Evolutionary conservation across 2,113 vertebrate genomes (phyloP), one percentile per base, ranked within the genome.

Genomic region (Callochromis pleurospilus): DNA sequence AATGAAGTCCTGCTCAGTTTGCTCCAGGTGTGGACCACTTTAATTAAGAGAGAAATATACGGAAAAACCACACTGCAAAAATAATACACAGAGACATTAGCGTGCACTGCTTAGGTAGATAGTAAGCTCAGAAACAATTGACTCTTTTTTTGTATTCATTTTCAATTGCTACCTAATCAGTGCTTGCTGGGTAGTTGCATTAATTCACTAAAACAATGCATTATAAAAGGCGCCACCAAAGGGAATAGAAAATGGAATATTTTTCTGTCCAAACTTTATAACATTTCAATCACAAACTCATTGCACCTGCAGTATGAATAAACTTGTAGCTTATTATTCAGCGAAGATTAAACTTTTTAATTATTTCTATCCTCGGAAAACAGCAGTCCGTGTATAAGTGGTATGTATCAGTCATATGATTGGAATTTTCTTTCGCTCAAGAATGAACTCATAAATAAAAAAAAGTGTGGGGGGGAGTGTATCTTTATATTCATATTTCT

Each of bases 91-190:
- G 3, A 68, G 38, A 79, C 19, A 70, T 42, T 24, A 9, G 8
- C 3, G 11, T 38, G 40, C 5, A 19, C 26, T 40, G 15, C 21
- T 36, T 8, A 65, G 53, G 51, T 54, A 29, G 36, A 60, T 21
- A 26, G 38, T 45, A 73, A 31, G 21, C 70, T 40, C 40, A 29
- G 54, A 9, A 56, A 49, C 15, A 51, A 51, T 9, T 77, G 8
- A 73, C 40, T 49, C 26, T 49, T 26, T 17, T 17, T 33, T 38
- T 80, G 11, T 65, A n/a, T 84, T 84, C 31, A n/a, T 6, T 88
- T 84, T 85, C 26, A 65, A 70, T 90, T 86, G 62, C 84, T 12
- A 13, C 55, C 56, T 88, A 79, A 92, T 92, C 77, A 79, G n/a
- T 60, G 31, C 38, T 54, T 31, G 55, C 65, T 90, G 55, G 36